phyloP scores from a whole-genome alignment of 2,888 invertebrate species.

The Stenolophus ochropezus region DNA sequence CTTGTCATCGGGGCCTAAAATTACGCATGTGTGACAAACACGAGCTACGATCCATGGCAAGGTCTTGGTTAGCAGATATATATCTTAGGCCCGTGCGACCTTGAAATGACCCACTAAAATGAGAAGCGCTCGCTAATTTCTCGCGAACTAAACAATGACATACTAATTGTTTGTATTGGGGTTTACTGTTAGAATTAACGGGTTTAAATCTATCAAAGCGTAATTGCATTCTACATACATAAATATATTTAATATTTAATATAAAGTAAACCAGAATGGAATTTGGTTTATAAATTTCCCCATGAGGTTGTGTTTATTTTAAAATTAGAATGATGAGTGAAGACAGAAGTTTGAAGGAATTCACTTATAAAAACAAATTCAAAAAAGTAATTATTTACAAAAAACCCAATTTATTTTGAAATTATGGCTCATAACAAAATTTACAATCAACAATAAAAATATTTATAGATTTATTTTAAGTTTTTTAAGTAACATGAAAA shows the following conservation, averaged over 20 bases:
- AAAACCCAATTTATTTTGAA: no score
- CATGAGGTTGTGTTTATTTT: neutral
- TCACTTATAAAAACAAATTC: no score
- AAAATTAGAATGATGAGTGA: neutral
- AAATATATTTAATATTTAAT: neutral
- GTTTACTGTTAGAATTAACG: slow-evolving; percentile 49
- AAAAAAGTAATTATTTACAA: no score
- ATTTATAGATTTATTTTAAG: no score
- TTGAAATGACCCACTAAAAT: slow-evolving; percentile 40
- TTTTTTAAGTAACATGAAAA: no score
- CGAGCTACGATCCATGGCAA: slow-evolving; percentile 20
- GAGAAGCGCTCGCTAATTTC: slow-evolving; percentile 16
- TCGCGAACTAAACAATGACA: slow-evolving; percentile 25
- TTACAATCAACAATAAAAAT: no score
- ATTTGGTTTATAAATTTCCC: slow-evolving; percentile 26
- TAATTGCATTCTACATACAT: neutral
- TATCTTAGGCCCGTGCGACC: slow-evolving; percentile 6
- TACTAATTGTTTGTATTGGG: slow-evolving; percentile 20
- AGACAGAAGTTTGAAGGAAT: neutral
- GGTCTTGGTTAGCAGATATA: slow-evolving; percentile 9
- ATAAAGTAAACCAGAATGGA: slow-evolving; percentile 12
- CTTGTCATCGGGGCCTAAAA: neutral
- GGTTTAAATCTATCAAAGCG: neutral
- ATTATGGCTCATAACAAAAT: no score
- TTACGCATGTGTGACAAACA: slow-evolving; percentile 9